Evolutionary conservation across 2,113 vertebrate species (phyloP), one percentile per base, ranked within the genome.

Genomic region (Ploceus nigricollis): DNA sequence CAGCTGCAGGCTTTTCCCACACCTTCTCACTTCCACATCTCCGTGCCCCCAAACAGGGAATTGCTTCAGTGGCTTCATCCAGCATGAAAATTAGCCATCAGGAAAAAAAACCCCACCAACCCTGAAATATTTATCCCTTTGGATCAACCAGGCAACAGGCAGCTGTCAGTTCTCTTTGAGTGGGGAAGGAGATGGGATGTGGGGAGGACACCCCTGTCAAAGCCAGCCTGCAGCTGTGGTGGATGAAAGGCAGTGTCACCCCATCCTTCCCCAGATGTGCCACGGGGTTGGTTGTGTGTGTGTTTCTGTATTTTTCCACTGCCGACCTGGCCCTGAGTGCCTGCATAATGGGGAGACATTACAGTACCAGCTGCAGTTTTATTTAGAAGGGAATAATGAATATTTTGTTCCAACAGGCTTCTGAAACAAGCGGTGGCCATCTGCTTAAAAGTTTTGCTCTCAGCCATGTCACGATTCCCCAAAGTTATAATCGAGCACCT

Each of bases 361-460:
- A 73, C 37, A 68, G 90, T n/a, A 83, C 79, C 94, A 96, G 89
- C 82, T 91, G 93, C 79, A 21, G 31, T 80, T 94, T 94, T 87
- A 78, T 96, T 93, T 93, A 88, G 93, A 86, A 89, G 71, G 82
- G 65, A 81, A 22, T 79, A 88, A 97, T 96, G 95, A 96, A 95
- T 94, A 95, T 76, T 69, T 95, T 93, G 87, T 95, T 79, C 56
- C 64, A 69, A 61, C 76, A 65, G 86, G 93, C 91, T 94, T 96
- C 94, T 93, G 90, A 97, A 87, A 66, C 15, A 24, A 95, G 70
- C 81, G 6, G 44, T 20, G 3, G 80, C 97, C 95, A 96, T 97
- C 97, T 97, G 97, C 95, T 92, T 87, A 94, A 95, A 97, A 91
- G 90, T 97, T 95, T 90, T 94, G 81, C 91, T 94, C 89, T 78